Evolutionary conservation across 2,797 vertebrate genomes (phyloP).

Genomic region (Hyperoplus immaculatus): DNA sequence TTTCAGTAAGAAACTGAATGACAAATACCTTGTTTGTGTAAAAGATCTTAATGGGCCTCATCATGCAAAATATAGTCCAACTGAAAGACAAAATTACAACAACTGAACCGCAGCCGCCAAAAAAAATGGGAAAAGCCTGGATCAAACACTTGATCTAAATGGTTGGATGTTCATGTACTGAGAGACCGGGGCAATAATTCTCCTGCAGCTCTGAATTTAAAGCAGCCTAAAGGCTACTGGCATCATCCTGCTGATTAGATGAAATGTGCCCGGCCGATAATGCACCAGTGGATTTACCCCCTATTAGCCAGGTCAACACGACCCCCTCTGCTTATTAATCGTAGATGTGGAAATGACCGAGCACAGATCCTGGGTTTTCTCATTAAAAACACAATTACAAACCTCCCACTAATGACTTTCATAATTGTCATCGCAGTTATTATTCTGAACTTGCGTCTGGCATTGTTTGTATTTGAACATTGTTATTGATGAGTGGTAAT

Average conservation of each 20-base stretch:
- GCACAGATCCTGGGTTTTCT: conserved; percentile 62
- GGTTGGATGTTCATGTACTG: conserved; percentile 70
- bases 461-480: conserved; percentile 54
- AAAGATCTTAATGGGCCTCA: conserved; percentile 43
- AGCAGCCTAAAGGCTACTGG: conserved; percentile 79
- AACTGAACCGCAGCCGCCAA: conserved; percentile 39
- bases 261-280: conserved; percentile 85
- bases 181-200: conserved; percentile 70
- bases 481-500: conserved; percentile 67
- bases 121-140: conserved; percentile 46
- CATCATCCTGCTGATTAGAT: conserved; percentile 87
- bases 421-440: conserved; percentile 47
- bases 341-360: conserved; percentile 72
- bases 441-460: conserved; percentile 26
- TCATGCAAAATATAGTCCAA: conserved; percentile 44
- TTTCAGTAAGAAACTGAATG: conserved; percentile 32
- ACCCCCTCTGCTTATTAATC: conserved; percentile 78
- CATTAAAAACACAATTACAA: conserved; percentile 73
- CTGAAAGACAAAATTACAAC: conserved; percentile 43
- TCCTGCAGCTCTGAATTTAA: conserved; percentile 82
- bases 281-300: conserved; percentile 84
- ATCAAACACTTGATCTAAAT: conserved; percentile 64
- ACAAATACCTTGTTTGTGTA: conserved; percentile 27
- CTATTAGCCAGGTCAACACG: conserved; percentile 83
- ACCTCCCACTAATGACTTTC: conserved; percentile 32